Percentiles rank a stretch among this genome's conserved stretches.
phyloP scores from a whole-genome alignment of 2,797 vertebrate genomes.

The Pseudomugil tenellus region DNA sequence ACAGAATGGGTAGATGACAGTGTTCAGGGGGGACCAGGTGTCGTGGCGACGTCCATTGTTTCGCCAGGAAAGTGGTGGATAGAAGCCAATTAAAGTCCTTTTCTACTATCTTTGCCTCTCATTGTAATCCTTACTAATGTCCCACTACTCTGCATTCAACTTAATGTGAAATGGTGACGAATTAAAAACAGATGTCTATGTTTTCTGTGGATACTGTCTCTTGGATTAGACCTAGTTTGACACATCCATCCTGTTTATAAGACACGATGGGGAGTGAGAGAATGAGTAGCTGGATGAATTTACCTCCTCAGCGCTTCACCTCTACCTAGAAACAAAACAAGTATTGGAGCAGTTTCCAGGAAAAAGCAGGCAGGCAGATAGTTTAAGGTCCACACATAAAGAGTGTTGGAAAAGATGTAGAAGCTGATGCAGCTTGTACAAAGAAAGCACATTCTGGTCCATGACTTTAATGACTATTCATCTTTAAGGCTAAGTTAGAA shows the following conservation, averaged over 20 bases:
- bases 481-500: slow-evolving; percentile 3
- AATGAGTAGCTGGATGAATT: slow-evolving; percentile 34
- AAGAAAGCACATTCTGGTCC: neutral
- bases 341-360: slow-evolving; percentile 34
- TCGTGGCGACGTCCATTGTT: no score
- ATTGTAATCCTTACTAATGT: slow-evolving; percentile 19
- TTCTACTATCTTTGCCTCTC: slow-evolving; percentile 12
- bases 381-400: slow-evolving; percentile 21
- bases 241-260: slow-evolving; percentile 27
- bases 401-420: neutral
- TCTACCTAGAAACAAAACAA: slow-evolving; percentile 50
- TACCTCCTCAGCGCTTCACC: slow-evolving; percentile 37
- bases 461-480: slow-evolving; percentile 7
- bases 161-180: slow-evolving; percentile 32
- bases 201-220: slow-evolving; percentile 39
- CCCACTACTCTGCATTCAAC: slow-evolving; percentile 10
- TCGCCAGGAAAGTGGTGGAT: no score
- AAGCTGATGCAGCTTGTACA: neutral
- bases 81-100: slow-evolving; percentile 2
- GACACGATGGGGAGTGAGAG: slow-evolving; percentile 2
- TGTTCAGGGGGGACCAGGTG: no score
- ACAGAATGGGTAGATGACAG: no score
- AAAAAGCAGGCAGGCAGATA: slow-evolving; percentile 34
- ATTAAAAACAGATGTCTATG: slow-evolving; percentile 53
- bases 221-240: slow-evolving; percentile 19